Evolutionary conservation across 1,140 invertebrate species (phyloP).

Genomic region (Drosophila sturtevanti): DNA sequence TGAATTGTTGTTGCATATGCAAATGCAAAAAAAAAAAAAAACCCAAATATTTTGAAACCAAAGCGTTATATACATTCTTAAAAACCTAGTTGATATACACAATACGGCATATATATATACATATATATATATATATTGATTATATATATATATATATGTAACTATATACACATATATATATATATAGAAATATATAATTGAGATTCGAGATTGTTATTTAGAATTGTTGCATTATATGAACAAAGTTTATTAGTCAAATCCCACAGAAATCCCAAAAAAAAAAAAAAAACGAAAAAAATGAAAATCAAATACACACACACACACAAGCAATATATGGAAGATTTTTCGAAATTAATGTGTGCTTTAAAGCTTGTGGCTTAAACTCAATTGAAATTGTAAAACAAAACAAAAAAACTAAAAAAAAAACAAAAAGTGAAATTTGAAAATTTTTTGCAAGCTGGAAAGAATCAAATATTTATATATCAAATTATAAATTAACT

Average conservation of each 20-base stretch:
- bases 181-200: constrained; percentile 23
- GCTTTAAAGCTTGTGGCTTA: constrained; percentile 79
- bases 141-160: constrained; percentile 37
- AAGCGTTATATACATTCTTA: constrained; percentile 54
- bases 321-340: constrained; percentile 44
- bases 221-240: constrained; percentile 73
- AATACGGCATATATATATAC: neutral
- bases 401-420: constrained; percentile 40
- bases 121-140: constrained; percentile 40
- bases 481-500: neutral
- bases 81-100: constrained; percentile 16
- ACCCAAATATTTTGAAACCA: constrained; percentile 58
- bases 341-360: constrained; percentile 59
- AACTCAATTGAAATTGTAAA: constrained; percentile 57
- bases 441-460: constrained; percentile 73
- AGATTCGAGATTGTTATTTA: constrained; percentile 72
- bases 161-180: constrained; percentile 43
- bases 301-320: neutral
- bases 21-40: constrained; percentile 14
- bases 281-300: constrained; percentile 17
- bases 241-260: constrained; percentile 56
- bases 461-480: constrained; percentile 35
- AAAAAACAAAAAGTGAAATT: constrained; percentile 44
- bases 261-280: constrained; percentile 28
- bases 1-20: constrained; percentile 61